Percentiles rank a stretch among this genome's conserved stretches.
These are phyloP conservation scores for Halyomorpha halys DNA, from an alignment of 1,140 invertebrate species.

Conservation along the genomic window DNA sequence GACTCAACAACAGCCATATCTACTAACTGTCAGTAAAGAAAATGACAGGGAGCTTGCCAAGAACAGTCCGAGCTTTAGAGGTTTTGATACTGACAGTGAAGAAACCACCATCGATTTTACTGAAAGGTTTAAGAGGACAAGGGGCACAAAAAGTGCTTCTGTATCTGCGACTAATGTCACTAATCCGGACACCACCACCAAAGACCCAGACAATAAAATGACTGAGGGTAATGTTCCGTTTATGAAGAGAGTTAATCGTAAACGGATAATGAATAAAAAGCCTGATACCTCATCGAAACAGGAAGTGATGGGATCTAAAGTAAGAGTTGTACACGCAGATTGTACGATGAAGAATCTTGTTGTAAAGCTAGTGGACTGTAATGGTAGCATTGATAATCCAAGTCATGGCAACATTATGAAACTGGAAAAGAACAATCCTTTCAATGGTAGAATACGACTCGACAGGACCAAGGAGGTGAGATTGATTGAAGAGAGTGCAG, in stretches of 20 bases:
- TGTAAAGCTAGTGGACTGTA: too few species aligned
- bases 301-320: too few species aligned
- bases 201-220: neutral
- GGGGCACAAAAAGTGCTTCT: neutral
- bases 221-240: neutral
- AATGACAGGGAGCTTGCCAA: neutral
- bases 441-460: too few species aligned
- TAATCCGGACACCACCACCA: neutral
- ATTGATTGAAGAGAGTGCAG: neutral
- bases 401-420: too few species aligned
- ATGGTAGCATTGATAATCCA: too few species aligned
- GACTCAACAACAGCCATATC: too few species aligned
- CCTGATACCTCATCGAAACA: neutral
- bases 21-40: neutral
- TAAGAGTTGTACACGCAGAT: too few species aligned
- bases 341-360: too few species aligned
- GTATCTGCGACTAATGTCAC: neutral
- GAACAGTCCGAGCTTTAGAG: neutral
- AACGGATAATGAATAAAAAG: neutral
- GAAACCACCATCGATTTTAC: neutral
- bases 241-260: neutral
- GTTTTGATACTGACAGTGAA: slow-evolving; percentile 5
- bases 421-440: too few species aligned
- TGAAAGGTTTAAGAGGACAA: neutral
- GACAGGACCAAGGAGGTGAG: too few species aligned